Evolutionary conservation across 2,113 vertebrate species (phyloP), one percentile per base, ranked within the genome.

Genomic region (Promerops cafer): DNA sequence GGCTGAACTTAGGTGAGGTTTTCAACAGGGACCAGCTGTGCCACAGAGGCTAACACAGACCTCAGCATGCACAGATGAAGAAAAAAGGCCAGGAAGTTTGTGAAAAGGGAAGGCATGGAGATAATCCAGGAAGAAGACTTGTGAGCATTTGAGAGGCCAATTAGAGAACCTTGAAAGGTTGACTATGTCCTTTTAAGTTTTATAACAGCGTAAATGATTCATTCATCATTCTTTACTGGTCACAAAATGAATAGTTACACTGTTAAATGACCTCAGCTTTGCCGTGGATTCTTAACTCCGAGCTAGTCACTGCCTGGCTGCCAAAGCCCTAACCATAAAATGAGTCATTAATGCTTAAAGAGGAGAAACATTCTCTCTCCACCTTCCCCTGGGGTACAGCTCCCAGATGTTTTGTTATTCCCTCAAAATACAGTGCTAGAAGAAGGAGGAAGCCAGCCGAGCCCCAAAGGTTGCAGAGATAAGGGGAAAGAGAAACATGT

Each of bases 171-270:
- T 45, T 83, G 66, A 93, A 93, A 89, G 83, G 80, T 53, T 94
- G 87, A 63, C 70, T 39, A 12, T 39, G 35, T 96, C 86, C 61
- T 77, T 95, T 87, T 74, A 88, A 86, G 52, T 90, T 94, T 94
- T 83, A 68, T 89, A 95, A 76, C 44, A 78, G 70, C 52, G 54
- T 54, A 86, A 96, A 96, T 90, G 92, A 93, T 79, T 91, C 66
- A 87, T 77, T 94, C 84, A 94, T 96, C 77, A 80, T 80, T 95
- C 91, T 88, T 94, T 78, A 91, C 84, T 87, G 74, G 78, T 87
- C 85, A 91, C 92, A 89, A 94, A 96, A 94, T 89, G 87, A 94
- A 72, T 70, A 85, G 49, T 91, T 93, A 92, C 69, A 80, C 59
- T 92, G 65, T 45, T 92, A 89, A 96, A 93, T 88, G 81, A 94